Evolutionary conservation across 2,888 invertebrate genomes (phyloP).

Genomic region (Eilema sororculum): DNA sequence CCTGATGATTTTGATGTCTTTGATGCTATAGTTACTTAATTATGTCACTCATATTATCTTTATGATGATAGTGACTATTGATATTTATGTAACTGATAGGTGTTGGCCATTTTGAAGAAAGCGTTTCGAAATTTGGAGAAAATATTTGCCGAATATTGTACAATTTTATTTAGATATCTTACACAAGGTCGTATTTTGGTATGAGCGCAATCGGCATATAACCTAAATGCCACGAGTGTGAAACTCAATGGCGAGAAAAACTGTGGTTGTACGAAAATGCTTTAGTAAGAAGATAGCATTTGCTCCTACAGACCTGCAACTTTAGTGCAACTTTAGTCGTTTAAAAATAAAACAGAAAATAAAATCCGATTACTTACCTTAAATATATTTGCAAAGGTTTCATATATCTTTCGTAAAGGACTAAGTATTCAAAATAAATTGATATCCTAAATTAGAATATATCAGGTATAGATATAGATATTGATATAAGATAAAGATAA

Average conservation of each 20-base stretch:
- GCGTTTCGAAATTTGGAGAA: not conserved
- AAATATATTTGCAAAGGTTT: not conserved
- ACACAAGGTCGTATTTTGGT: slow-evolving; percentile 14
- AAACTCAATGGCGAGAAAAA: slow-evolving; percentile 50
- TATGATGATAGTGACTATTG: too few relatives aligned
- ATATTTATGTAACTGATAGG: not conserved
- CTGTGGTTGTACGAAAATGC: slow-evolving; percentile 39
- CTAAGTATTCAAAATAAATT: too few relatives aligned
- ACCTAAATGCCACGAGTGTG: slow-evolving; percentile 46
- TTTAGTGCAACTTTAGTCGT: slow-evolving; percentile 3
- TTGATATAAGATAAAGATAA: too few relatives aligned
- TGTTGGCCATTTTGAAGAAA: not conserved
- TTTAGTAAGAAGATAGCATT: slow-evolving; percentile 43
- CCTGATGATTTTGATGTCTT: not conserved
- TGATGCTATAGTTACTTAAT: too few relatives aligned
- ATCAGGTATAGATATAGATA: too few relatives aligned
- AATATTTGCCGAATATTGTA: not conserved
- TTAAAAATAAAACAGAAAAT: not conserved
- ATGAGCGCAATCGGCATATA: slow-evolving; percentile 24
- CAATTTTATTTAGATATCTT: slow-evolving; percentile 3
- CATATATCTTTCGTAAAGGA: not conserved
- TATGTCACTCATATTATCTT: too few relatives aligned
- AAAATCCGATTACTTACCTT: too few relatives aligned
- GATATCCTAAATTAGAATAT: too few relatives aligned
- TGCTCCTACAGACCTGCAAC: slow-evolving; percentile 29